A percentile compares a stretch with the other conserved stretches of the same genome.
Conservation (phyloP, 2,113 vertebrate species). For the Heterotilapia buettikoferi region DNA sequence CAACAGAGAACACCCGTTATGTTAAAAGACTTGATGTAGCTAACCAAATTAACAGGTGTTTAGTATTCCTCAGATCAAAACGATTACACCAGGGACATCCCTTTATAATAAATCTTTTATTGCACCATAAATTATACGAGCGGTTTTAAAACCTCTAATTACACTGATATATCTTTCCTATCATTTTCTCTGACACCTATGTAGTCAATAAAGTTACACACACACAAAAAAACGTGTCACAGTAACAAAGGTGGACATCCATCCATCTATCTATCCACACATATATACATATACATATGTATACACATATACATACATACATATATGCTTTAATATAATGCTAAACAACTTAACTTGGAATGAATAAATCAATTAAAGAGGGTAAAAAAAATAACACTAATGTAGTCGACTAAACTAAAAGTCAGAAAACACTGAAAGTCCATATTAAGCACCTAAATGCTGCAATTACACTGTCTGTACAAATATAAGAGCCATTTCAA, state of each 20-base stretch:
- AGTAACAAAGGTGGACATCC: background rate
- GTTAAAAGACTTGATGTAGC: background rate
- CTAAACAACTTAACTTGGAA: background rate
- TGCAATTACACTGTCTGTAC: background rate
- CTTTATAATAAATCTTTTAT: background rate
- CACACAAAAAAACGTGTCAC: background rate
- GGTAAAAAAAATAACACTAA: rapidly evolving
- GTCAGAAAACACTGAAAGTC: background rate
- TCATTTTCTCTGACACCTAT: background rate
- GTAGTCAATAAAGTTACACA: background rate
- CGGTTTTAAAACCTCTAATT: background rate
- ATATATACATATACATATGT: background rate
- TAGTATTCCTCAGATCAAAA: background rate
- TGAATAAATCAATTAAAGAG: background rate
- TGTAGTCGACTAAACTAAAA: background rate
- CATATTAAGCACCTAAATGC: background rate
- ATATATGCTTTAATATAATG: background rate
- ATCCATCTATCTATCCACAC: background rate
- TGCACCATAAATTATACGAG: background rate
- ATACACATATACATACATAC: background rate
- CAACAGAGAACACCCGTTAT: background rate
- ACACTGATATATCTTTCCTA: background rate
- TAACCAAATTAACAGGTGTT: background rate
- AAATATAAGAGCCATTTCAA: background rate
- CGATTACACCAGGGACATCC: background rate